Base-by-base conservation (phyloP, 1,140 invertebrate genomes). In the Aleiodes sp. region DNA sequence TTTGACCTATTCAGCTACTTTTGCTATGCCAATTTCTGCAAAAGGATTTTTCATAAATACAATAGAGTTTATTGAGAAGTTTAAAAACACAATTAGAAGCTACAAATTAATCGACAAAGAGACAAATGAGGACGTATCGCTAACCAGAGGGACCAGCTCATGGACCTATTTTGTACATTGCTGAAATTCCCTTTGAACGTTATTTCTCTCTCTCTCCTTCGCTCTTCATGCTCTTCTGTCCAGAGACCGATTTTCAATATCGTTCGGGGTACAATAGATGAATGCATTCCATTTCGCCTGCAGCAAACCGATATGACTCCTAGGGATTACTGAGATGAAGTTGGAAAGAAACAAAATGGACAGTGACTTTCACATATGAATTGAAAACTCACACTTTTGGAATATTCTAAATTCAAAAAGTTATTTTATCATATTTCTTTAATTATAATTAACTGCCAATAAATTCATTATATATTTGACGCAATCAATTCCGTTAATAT, bases 211-310 rank as follows among this genome's bases (percentile, higher is more conserved):
- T 12, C 24, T 39, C 43, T 52, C 21, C 26, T 21, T 56, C 46
- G 21, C 21, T 56, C 21, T 19, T 2, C 24, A 24, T 19, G 19
- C 24, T 56, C 21, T 24, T 56, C 46, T 24, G 10, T 56, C 6
- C n/a, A 12, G 52, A 63, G 60, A 70, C 56, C 52, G 62, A 70
- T 70, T 70, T 70, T 64, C 46, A 70, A 70, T 70, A 70, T 65
- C 28, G 41, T 33, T 33, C 37, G 28, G 16, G 43, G 35, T 66
- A 59, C 62, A 69, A 75, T 56, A 21, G 8, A 26, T 28, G 46
- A 26, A 24, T 29, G 71, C 73, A 79, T 79, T 79, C 71, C 70
- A 78, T 80, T 76, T 78, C 70, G 71, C 52, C 59, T 65, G 68
- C 64, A 64, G 28, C 26, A 24, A 61, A 41, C 46, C 68, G 61